Evolutionary conservation across 2,113 vertebrate species (phyloP), one percentile per base, ranked within the genome.

Genomic region (Centropus unirufus): DNA sequence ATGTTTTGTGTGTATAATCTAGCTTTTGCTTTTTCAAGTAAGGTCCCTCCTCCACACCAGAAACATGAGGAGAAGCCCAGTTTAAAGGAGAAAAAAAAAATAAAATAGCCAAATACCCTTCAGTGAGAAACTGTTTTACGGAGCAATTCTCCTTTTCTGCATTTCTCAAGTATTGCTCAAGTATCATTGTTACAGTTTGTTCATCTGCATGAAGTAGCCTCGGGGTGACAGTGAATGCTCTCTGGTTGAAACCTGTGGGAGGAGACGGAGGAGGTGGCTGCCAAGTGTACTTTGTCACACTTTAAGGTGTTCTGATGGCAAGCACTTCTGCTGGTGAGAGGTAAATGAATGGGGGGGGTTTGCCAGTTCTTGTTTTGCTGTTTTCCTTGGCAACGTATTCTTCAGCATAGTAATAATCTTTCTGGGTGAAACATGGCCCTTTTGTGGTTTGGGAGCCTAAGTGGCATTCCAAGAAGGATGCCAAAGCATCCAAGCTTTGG

Each of bases 161-260:
- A 26, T 95, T 95, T 95, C 73, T 93, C 47, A 92, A 94, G 72
- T 93, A 63, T 96, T 97, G 90, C 93, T 93, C 92, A 97, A 96
- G 92, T 72, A 78, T 68, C 49, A 93, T 90, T 96, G 92, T 94
- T 95, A 80, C 6, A 83, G 39, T 93, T 92, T 88, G 66, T 90
- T 95, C 86, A 91, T 97, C 74, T 90, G 94, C 76, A 10, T 79
- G 89, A 75, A 94, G 90, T 73, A 64, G 92, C 94, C 81, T 30
- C 2, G 1, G 66, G 85, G 89, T 58, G 83, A 29, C 46, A 73
- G 66, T 15, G 78, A 81, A 49, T 57, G 7, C 5, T 2, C n/a
- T 9, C 8, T 8, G 70, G 83, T 89, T 59, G 75, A 89, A 89
- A 40, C 0, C 0, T 5, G 4, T 57, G 75, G 87, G 82, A 93